Evolutionary conservation across 2,888 invertebrate species (phyloP).

Genomic region (Labia minor): DNA sequence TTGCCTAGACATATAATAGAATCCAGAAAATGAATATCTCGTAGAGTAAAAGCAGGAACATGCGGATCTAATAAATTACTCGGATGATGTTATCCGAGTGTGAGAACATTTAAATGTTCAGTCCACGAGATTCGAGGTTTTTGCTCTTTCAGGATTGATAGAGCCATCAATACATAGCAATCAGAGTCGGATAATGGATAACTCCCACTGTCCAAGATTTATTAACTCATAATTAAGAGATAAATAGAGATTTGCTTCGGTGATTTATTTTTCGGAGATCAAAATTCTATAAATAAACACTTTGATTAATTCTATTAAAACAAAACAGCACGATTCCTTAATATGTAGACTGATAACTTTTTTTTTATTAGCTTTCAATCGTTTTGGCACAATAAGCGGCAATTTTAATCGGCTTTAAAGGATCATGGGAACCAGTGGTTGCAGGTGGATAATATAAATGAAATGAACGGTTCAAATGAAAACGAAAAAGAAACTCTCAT

Average conservation of each 20-base stretch:
- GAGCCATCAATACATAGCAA: slow-evolving; percentile 1
- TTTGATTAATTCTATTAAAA: no score
- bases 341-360: no score
- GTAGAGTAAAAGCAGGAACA: neutral
- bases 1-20: neutral
- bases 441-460: slow-evolving; percentile 7
- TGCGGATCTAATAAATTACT: slow-evolving; percentile 13
- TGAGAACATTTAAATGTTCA: slow-evolving; percentile 8
- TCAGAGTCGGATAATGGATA: neutral
- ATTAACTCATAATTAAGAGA: no score
- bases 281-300: no score
- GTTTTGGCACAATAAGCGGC: no score
- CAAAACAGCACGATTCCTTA: no score
- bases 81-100: slow-evolving; percentile 13
- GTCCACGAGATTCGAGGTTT: neutral
- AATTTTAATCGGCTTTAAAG: neutral
- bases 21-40: neutral
- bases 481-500: neutral
- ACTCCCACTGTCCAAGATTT: no score
- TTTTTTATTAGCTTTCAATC: no score
- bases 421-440: neutral
- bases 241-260: no score
- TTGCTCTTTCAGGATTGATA: slow-evolving; percentile 3
- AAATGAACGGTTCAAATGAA: neutral
- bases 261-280: no score